Conservation (phyloP, 2,113 vertebrate genomes). For the Anguilla japonica region DNA sequence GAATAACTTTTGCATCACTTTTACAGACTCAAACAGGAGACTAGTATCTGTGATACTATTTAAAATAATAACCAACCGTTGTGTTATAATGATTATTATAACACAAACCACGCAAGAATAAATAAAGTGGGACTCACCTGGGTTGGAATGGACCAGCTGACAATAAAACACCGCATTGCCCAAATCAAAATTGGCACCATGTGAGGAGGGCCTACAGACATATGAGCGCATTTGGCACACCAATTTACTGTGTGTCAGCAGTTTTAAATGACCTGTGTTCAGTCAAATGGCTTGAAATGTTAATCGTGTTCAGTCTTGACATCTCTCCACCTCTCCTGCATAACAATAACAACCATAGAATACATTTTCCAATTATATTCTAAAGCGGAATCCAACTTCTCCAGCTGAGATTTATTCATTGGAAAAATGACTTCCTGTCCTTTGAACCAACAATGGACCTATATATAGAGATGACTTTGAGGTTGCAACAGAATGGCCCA, state of each 20-base stretch:
- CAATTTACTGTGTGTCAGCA: too few relatives aligned
- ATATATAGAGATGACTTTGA: slow-evolving; percentile 7
- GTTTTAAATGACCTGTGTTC: not conserved
- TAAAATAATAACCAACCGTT: too few relatives aligned
- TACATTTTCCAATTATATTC: not conserved
- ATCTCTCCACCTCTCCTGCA: not conserved
- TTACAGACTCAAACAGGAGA: not conserved
- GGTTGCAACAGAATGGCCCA: not conserved
- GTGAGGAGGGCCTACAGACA: too few relatives aligned
- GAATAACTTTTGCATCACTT: not conserved
- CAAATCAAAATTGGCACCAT: too few relatives aligned
- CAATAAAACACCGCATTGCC: too few relatives aligned
- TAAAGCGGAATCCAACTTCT: not conserved
- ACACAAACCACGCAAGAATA: too few relatives aligned
- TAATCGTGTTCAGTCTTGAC: not conserved
- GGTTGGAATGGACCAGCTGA: too few relatives aligned
- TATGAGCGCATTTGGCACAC: too few relatives aligned
- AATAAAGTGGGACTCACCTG: too few relatives aligned
- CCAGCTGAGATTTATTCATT: slow-evolving; percentile 18
- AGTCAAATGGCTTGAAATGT: not conserved
- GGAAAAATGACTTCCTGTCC: slow-evolving; percentile 10
- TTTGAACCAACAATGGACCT: slow-evolving; percentile 16
- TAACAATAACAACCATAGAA: not conserved
- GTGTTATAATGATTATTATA: too few relatives aligned
- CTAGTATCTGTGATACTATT: too few relatives aligned